These are phyloP conservation scores for Catocala sponsa DNA, from an alignment of 2,888 invertebrate species.

Conservation along the genomic window DNA sequence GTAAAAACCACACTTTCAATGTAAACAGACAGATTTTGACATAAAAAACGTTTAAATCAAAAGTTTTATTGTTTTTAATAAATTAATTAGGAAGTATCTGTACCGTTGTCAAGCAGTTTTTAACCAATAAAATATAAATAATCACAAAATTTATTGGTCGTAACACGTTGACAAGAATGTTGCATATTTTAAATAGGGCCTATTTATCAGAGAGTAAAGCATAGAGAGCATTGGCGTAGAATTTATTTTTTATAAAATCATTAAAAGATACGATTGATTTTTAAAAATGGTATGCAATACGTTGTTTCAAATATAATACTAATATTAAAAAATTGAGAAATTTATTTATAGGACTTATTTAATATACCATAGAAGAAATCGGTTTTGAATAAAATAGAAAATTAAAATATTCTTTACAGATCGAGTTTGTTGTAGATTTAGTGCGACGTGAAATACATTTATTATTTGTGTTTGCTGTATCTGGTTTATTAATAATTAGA, in stretches of 20 bases:
- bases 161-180: conserved; percentile 37
- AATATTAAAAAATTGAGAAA: too few relatives aligned
- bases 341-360: too few relatives aligned
- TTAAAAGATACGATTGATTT: too few relatives aligned
- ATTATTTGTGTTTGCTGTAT: too few relatives aligned
- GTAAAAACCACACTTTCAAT: conserved; percentile 2
- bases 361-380: too few relatives aligned
- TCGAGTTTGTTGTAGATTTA: too few relatives aligned
- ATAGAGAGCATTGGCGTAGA: conserved; percentile 5
- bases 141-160: conserved; percentile 39
- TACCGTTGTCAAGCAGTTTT: conserved; percentile 49
- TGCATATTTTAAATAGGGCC: conserved; percentile 18
- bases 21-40: conserved; percentile 31
- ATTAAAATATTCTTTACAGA: neutral
- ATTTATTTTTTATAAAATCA: neutral
- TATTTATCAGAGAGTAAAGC: conserved; percentile 17
- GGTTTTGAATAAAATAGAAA: too few relatives aligned
- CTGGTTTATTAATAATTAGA: too few relatives aligned
- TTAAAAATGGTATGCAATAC: too few relatives aligned
- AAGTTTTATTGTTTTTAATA: conserved; percentile 41
- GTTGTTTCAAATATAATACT: too few relatives aligned
- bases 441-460: too few relatives aligned
- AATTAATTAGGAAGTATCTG: conserved; percentile 45
- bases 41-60: conserved; percentile 37
- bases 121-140: conserved; percentile 33